Conservation (phyloP, 2,888 invertebrate species). For the Papilio demoleus region DNA sequence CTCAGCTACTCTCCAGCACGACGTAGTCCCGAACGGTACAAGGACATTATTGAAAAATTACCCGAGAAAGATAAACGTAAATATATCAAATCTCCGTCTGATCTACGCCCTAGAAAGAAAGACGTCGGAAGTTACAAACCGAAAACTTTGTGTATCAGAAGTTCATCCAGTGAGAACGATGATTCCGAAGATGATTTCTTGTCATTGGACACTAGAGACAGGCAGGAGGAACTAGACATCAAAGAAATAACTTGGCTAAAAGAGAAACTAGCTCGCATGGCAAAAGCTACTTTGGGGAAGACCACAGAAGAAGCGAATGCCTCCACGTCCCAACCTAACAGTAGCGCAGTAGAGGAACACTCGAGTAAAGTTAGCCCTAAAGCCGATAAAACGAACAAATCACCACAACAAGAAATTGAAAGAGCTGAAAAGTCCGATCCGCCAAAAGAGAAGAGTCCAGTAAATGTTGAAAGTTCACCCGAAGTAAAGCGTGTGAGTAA, state of each 20-base stretch:
- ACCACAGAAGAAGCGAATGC: conserved; percentile 58
- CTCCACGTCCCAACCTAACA: conserved; percentile 55
- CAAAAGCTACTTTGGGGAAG: conserved; percentile 83
- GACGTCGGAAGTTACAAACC: conserved; percentile 61
- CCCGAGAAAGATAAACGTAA: conserved; percentile 82
- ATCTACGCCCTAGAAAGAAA: conserved; percentile 65
- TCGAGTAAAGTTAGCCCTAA: conserved; percentile 44
- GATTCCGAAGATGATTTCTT: conserved; percentile 82
- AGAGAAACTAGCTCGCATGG: conserved; percentile 86
- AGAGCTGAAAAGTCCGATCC: conserved; percentile 44
- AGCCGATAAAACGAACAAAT: conserved; percentile 46
- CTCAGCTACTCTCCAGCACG: conserved; percentile 88
- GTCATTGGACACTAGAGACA: conserved; percentile 74
- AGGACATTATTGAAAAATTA: conserved; percentile 84
- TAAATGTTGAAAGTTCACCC: conserved; percentile 57
- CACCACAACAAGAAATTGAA: conserved; percentile 47
- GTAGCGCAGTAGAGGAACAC: conserved; percentile 45
- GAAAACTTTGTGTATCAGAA: conserved; percentile 81
- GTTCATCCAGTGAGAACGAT: conserved; percentile 84
- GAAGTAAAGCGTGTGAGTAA: conserved; percentile 56
- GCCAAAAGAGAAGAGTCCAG: conserved; percentile 54
- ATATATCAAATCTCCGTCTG: conserved; percentile 75
- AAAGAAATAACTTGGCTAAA: conserved; percentile 88
- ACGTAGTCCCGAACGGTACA: conserved; percentile 87
- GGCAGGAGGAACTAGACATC: conserved; percentile 83